Evolutionary conservation across 2,888 invertebrate species (phyloP).

Genomic region (Loripinus fragilis): DNA sequence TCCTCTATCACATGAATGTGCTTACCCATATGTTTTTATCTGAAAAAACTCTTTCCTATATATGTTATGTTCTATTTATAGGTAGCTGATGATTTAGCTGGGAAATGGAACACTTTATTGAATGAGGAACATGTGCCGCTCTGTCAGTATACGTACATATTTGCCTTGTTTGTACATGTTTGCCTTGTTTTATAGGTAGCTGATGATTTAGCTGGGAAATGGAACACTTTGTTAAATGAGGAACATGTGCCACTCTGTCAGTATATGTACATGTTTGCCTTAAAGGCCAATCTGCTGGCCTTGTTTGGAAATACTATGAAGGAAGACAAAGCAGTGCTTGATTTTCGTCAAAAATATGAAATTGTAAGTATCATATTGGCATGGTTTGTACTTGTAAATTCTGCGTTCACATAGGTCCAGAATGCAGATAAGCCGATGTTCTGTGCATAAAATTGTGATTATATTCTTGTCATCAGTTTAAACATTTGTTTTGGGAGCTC

Average conservation of each 20-base stretch:
- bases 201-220: conserved; percentile 74
- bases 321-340: conserved; percentile 76
- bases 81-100: background rate
- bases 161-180: background rate
- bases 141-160: background rate
- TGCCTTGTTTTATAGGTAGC: conserved; percentile 66
- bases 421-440: no score
- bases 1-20: no score
- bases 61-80: no score
- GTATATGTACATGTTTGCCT: conserved; percentile 77
- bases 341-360: conserved; percentile 75
- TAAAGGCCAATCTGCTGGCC: conserved; percentile 72
- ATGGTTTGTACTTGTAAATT: no score
- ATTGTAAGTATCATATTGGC: conserved; percentile 75
- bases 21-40: no score
- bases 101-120: background rate
- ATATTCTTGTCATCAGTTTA: no score
- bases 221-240: conserved; percentile 72
- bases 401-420: no score
- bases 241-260: conserved; percentile 80
- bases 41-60: no score
- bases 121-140: background rate
- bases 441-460: no score
- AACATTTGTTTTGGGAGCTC: no score
- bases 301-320: conserved; percentile 76